Percentiles rank a stretch among this genome's conserved stretches.
These are phyloP conservation scores for Noturus placidus DNA, from an alignment of 2,113 vertebrate genomes.

Conservation along the genomic window DNA sequence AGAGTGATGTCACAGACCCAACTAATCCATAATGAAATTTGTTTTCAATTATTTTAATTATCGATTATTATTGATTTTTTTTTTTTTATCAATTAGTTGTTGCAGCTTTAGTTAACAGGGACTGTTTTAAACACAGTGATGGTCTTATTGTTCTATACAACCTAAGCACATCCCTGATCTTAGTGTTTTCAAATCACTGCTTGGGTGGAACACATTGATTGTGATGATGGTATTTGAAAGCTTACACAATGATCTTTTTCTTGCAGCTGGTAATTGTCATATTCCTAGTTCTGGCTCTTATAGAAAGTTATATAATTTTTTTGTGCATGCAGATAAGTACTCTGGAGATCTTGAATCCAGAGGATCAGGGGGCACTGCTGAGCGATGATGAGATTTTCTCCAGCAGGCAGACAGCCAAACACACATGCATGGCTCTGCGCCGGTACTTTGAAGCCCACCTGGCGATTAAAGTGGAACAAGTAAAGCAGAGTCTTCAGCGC, in stretches of 20 bases:
- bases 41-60: too few relatives aligned
- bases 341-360: slow-evolving; percentile 93
- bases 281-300: not conserved
- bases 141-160: not conserved
- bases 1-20: too few relatives aligned
- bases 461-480: slow-evolving; percentile 96
- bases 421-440: slow-evolving; percentile 97
- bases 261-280: not conserved
- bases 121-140: not conserved
- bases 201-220: not conserved
- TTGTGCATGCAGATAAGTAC: slow-evolving; percentile 87
- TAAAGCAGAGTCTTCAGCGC: slow-evolving; percentile 95
- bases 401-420: slow-evolving; percentile 96
- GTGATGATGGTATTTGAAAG: not conserved
- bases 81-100: too few relatives aligned
- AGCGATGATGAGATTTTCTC: slow-evolving; percentile 99
- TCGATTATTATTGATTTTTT: too few relatives aligned
- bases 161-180: not conserved
- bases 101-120: too few relatives aligned
- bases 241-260: not conserved
- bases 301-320: not conserved
- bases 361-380: slow-evolving; percentile 92
- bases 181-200: not conserved
- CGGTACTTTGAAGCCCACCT: slow-evolving; percentile 97
- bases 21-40: too few relatives aligned